Evolutionary conservation across 2,888 invertebrate species (phyloP).

Genomic region (Lasioglossum oenotherae): DNA sequence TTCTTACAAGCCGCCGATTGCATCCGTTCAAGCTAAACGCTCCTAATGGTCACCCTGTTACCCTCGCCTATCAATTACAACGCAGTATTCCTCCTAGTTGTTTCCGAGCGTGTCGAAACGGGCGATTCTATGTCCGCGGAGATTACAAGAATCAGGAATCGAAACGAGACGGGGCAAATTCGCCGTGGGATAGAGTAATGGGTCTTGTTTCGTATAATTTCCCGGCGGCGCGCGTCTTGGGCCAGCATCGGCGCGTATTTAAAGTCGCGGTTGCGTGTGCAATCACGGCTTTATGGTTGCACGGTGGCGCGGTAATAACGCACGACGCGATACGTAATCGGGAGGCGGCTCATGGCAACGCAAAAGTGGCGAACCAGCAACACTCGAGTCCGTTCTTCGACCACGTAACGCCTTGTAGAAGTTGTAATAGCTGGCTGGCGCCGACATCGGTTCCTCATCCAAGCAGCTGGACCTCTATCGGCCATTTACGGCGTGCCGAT

Average conservation of each 20-base stretch:
- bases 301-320: conserved; percentile 71
- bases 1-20: not conserved
- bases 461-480: conserved; percentile 34
- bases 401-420: conserved; percentile 59
- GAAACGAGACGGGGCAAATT: not conserved
- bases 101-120: conserved; percentile 5
- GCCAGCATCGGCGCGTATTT: conserved; percentile 42
- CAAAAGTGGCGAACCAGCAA: conserved; percentile 57
- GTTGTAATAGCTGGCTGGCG: conserved; percentile 74
- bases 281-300: conserved; percentile 61
- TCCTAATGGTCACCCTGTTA: conserved; percentile 1
- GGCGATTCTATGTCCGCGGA: not conserved
- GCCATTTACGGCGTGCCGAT: conserved; percentile 60
- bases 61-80: conserved; percentile 44
- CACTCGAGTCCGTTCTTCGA: conserved; percentile 24
- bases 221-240: conserved; percentile 31
- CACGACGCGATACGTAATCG: conserved; percentile 74
- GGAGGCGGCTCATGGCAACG: conserved; percentile 45
- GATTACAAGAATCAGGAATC: conserved; percentile 31
- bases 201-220: conserved; percentile 50
- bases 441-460: conserved; percentile 67
- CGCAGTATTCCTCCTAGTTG: not conserved
- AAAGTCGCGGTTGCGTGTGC: conserved; percentile 55
- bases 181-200: conserved; percentile 27
- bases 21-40: not conserved